Conservation (phyloP, 92 coral and sea anemone genomes). For the Palythoa grandiflora region DNA sequence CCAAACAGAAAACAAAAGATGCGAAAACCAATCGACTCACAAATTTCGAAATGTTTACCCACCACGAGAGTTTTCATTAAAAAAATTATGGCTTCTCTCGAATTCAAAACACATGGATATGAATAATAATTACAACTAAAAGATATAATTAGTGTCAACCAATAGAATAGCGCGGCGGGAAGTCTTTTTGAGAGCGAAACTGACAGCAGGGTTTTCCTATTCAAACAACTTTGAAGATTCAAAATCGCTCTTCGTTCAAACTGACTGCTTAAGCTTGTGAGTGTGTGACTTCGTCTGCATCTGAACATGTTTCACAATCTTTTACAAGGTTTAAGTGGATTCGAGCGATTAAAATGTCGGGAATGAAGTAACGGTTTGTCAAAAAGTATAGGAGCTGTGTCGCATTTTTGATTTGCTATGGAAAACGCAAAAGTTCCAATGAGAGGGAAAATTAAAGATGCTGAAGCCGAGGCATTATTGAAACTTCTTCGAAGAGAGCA, state of each 20-base stretch:
- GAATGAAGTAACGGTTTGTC: conserved; percentile 15
- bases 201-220: conserved; percentile 44
- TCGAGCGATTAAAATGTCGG: conserved; percentile 43
- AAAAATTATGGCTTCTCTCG: conserved; percentile 51
- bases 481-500: conserved; percentile 88
- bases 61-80: conserved; percentile 75
- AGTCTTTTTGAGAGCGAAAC: conserved; percentile 16
- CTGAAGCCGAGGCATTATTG: conserved; percentile 92
- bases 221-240: conserved; percentile 36
- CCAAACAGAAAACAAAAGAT: conserved; percentile 57
- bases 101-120: conserved; percentile 60
- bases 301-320: conserved; percentile 15
- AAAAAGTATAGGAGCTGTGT: background rate
- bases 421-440: conserved; percentile 63
- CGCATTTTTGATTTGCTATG: conserved; percentile 2
- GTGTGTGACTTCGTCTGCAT: background rate
- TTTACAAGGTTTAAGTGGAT: conserved; percentile 33
- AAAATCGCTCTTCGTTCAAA: conserved; percentile 31
- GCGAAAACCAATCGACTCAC: conserved; percentile 51
- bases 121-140: conserved; percentile 74
- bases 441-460: conserved; percentile 96
- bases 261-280: conserved; percentile 20
- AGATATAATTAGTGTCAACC: conserved; percentile 69
- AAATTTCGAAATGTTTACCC: conserved; percentile 73
- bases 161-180: conserved; percentile 47